Evolutionary conservation across 2,113 vertebrate genomes (phyloP).

Genomic region (Eulemur rufifrons): DNA sequence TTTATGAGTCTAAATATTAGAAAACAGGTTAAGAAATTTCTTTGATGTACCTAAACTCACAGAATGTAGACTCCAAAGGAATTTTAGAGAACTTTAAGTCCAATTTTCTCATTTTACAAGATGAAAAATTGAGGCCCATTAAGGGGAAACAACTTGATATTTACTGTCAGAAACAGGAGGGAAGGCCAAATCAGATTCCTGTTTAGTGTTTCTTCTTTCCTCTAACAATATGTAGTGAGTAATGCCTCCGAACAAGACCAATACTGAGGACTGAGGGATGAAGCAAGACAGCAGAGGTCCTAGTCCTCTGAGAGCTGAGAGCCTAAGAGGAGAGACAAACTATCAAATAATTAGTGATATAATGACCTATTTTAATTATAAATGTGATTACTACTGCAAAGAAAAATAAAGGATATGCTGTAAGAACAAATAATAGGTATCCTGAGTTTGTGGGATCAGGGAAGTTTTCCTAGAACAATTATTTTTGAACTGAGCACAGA

Average conservation of each 20-base stretch:
- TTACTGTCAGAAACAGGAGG: not conserved
- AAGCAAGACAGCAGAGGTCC: not conserved
- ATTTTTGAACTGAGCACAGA: not conserved
- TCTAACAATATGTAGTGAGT: too few species aligned
- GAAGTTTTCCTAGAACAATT: not conserved
- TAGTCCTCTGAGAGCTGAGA: not conserved
- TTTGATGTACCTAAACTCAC: not conserved
- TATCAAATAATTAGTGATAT: not conserved
- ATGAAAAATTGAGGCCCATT: not conserved
- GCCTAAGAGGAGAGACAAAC: not conserved
- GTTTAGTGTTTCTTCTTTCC: not conserved
- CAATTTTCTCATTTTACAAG: not conserved
- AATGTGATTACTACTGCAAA: not conserved
- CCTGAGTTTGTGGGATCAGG: not conserved
- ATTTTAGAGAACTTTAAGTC: not conserved
- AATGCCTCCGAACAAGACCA: too few species aligned
- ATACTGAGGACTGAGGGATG: fast-evolving
- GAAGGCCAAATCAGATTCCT: not conserved
- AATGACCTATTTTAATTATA: not conserved
- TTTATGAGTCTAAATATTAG: not conserved
- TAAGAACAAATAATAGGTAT: not conserved
- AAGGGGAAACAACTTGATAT: too few species aligned
- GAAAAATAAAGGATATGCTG: too few species aligned
- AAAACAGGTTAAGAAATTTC: not conserved
- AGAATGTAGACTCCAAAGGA: not conserved